A percentile compares a stretch with the other conserved stretches of the same genome.
These are phyloP conservation scores for Plebejus melissa DNA, from an alignment of 2,888 invertebrate genomes.

Conservation along the genomic window DNA sequence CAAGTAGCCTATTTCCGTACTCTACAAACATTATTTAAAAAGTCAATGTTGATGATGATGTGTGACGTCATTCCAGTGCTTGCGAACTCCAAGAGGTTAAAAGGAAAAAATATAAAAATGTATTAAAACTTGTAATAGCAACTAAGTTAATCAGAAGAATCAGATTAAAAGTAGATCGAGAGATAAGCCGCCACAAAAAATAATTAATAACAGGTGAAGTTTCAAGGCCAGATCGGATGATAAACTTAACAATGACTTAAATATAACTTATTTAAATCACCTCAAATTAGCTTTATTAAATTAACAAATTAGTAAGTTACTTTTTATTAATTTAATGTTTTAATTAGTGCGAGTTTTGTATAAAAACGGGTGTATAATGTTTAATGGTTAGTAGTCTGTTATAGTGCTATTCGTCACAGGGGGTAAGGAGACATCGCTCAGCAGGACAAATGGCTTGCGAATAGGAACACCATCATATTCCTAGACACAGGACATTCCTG, in stretches of 20 bases:
- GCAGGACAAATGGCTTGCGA: constrained; percentile 24
- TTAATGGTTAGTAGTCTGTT: constrained; percentile 1
- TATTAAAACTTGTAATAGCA: constrained; percentile 8
- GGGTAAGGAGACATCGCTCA: constrained; percentile 23
- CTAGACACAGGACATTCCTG: neutral
- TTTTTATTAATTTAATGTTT: neutral
- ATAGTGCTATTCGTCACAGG: constrained; percentile 16
- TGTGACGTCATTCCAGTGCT: neutral
- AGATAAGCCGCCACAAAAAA: constrained; percentile 16
- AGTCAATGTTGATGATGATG: neutral
- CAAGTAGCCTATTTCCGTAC: too few relatives aligned
- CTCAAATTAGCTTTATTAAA: constrained; percentile 9
- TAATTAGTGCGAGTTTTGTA: neutral
- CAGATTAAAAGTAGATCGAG: constrained; percentile 8
- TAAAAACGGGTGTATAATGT: neutral
- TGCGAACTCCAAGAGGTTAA: neutral
- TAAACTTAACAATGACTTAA: constrained; percentile 9
- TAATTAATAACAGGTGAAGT: constrained; percentile 14
- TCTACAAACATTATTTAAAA: neutral
- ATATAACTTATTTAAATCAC: constrained; percentile 15
- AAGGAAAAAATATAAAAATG: constrained; percentile 12
- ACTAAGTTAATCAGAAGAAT: constrained; percentile 18
- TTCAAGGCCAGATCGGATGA: neutral
- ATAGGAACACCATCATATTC: neutral
- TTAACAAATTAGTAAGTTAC: neutral